Percentiles rank a stretch among this genome's conserved stretches.
These are phyloP conservation scores for Neodontobutis hainanensis DNA, from an alignment of 2,113 vertebrate species.

Conservation along the genomic window DNA sequence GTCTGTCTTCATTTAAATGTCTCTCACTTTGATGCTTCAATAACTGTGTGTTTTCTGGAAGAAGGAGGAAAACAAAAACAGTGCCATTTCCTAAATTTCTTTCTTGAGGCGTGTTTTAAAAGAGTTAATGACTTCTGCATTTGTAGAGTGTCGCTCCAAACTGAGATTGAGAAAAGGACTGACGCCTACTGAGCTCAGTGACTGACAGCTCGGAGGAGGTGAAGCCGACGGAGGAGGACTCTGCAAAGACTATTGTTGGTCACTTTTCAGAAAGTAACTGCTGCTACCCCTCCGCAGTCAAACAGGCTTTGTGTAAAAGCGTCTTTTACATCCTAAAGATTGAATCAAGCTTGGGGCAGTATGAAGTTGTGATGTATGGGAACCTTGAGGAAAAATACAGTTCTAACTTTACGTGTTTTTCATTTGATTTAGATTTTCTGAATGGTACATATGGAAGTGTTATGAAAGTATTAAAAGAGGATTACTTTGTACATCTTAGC, in stretches of 20 bases:
- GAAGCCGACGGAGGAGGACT: neutral
- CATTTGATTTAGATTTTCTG: too few species aligned
- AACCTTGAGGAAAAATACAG: too few species aligned
- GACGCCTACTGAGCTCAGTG: slow-evolving; percentile 9
- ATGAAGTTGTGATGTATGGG: too few species aligned
- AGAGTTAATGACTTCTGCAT: slow-evolving; percentile 60
- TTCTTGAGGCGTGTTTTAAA: slow-evolving; percentile 67
- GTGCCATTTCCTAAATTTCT: slow-evolving; percentile 52
- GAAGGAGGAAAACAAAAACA: slow-evolving; percentile 30
- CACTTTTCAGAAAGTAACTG: slow-evolving; percentile 11
- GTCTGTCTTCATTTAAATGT: slow-evolving; percentile 39
- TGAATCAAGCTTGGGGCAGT: too few species aligned
- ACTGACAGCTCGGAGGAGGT: slow-evolving; percentile 34
- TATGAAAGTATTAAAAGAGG: too few species aligned
- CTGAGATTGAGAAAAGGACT: slow-evolving; percentile 25
- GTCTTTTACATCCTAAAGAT: too few species aligned
- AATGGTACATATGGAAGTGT: too few species aligned
- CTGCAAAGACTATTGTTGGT: slow-evolving; percentile 21
- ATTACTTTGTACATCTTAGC: too few species aligned
- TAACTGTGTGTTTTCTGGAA: slow-evolving; percentile 44
- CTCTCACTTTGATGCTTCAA: slow-evolving; percentile 48
- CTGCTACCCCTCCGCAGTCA: too few species aligned
- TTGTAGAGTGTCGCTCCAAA: slow-evolving; percentile 54
- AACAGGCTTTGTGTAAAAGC: too few species aligned
- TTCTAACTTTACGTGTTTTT: too few species aligned